A percentile compares a stretch with the other conserved stretches of the same genome.
These are phyloP conservation scores for Peribatodes rhomboidaria DNA, from an alignment of 2,888 invertebrate species.

Conservation along the genomic window DNA sequence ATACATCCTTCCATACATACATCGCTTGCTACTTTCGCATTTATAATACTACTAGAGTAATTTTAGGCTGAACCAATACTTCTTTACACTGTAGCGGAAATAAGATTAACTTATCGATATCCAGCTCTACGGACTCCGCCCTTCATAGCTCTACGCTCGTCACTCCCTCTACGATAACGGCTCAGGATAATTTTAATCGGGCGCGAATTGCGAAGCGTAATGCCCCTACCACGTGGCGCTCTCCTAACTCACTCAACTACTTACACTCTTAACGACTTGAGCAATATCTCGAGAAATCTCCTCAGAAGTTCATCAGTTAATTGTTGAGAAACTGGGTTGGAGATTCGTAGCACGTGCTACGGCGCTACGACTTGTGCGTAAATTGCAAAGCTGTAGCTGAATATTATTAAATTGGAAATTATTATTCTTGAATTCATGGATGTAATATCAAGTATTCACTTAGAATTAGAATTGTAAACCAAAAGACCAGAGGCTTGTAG, in stretches of 20 bases:
- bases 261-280: constrained; percentile 60
- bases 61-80: background rate
- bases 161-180: constrained; percentile 79
- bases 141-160: constrained; percentile 59
- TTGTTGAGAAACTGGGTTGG: constrained; percentile 46
- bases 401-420: constrained; percentile 7
- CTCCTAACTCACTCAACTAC: constrained; percentile 69
- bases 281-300: constrained; percentile 56
- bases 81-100: background rate
- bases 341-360: constrained; percentile 48
- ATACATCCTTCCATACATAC: too few species aligned
- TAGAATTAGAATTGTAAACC: too few species aligned
- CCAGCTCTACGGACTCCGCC: constrained; percentile 7
- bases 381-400: constrained; percentile 7
- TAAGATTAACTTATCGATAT: background rate
- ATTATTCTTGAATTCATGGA: background rate
- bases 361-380: constrained; percentile 32
- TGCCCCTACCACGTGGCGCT: constrained; percentile 75
- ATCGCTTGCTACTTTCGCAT: too few species aligned
- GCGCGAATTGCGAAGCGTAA: constrained; percentile 79
- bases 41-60: too few species aligned
- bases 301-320: constrained; percentile 67
- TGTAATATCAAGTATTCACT: too few species aligned
- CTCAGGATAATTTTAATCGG: constrained; percentile 85
- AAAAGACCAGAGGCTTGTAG: too few species aligned